Evolutionary conservation across 2,113 vertebrate species (phyloP).

Genomic region (Hippocampus abdominalis): DNA sequence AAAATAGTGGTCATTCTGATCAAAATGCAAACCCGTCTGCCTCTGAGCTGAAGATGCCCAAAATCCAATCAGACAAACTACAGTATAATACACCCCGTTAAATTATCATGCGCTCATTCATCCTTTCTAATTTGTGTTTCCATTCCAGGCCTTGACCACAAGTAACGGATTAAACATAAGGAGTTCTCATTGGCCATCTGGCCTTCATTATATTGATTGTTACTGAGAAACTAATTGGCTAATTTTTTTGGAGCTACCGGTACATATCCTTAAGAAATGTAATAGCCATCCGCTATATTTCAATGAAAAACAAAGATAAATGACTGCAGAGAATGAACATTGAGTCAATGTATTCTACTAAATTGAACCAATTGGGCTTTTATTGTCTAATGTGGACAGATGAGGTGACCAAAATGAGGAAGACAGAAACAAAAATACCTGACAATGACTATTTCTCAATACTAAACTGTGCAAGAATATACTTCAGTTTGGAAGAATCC

Average conservation of each 20-base stretch:
- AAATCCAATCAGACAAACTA: too few species aligned
- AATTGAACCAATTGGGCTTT: slow-evolving; percentile 9
- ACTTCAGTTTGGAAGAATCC: not conserved
- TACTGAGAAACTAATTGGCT: not conserved
- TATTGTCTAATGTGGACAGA: slow-evolving; percentile 5
- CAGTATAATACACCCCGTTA: too few species aligned
- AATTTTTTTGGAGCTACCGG: not conserved
- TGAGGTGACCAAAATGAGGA: slow-evolving; percentile 4
- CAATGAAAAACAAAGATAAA: slow-evolving; percentile 24
- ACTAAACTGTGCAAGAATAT: slow-evolving; percentile 2
- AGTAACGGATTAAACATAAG: slow-evolving; percentile 21
- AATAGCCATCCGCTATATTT: not conserved
- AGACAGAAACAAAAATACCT: slow-evolving; percentile 10
- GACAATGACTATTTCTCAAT: slow-evolving; percentile 1
- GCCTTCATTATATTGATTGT: slow-evolving; percentile 26
- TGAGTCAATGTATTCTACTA: slow-evolving; percentile 11
- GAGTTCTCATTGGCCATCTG: slow-evolving; percentile 27
- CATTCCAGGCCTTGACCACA: slow-evolving; percentile 1
- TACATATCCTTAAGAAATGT: not conserved
- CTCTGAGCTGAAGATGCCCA: too few species aligned
- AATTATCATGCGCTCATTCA: too few species aligned
- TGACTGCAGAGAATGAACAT: slow-evolving; percentile 4
- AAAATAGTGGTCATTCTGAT: too few species aligned
- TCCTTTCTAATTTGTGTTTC: not conserved
- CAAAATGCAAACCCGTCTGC: too few species aligned